Percentiles rank a stretch among this genome's conserved stretches.
These are phyloP conservation scores for Prochilodus magdalenae DNA, from an alignment of 2,113 vertebrate species.

Conservation along the genomic window DNA sequence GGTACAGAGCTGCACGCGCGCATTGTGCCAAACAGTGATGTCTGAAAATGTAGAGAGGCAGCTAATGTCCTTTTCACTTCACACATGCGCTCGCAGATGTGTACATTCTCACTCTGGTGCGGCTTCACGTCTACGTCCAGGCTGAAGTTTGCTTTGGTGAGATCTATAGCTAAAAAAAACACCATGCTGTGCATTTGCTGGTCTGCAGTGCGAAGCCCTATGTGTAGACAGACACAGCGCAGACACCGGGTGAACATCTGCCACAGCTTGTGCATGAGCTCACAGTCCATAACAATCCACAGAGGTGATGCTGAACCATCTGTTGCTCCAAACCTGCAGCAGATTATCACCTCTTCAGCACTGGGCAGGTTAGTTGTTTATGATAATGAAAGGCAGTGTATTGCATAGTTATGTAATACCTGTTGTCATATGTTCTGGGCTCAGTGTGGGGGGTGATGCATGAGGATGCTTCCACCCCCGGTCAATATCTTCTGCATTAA, in stretches of 20 bases:
- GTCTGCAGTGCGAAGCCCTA: neutral
- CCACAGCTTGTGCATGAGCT: neutral
- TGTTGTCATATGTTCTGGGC: neutral
- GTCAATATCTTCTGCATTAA: no score
- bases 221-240: neutral
- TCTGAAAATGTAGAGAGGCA: neutral
- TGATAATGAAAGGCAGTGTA: neutral
- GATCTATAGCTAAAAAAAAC: no score
- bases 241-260: neutral
- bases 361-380: neutral
- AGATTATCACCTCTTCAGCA: neutral
- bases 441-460: neutral
- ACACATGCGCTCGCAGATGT: no score
- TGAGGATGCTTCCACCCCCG: no score
- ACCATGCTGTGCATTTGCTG: neutral
- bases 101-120: no score
- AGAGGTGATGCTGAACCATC: constrained; percentile 7
- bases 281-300: neutral
- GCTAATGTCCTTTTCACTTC: no score
- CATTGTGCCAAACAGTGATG: neutral
- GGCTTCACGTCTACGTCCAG: no score
- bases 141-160: no score
- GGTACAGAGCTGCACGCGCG: neutral
- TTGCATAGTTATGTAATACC: neutral
- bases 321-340: constrained; percentile 16